A percentile compares a stretch with the other conserved stretches of the same genome.
Evolutionary conservation across 2,888 invertebrate species (phyloP).

Genomic region (Nowickia ferox): DNA sequence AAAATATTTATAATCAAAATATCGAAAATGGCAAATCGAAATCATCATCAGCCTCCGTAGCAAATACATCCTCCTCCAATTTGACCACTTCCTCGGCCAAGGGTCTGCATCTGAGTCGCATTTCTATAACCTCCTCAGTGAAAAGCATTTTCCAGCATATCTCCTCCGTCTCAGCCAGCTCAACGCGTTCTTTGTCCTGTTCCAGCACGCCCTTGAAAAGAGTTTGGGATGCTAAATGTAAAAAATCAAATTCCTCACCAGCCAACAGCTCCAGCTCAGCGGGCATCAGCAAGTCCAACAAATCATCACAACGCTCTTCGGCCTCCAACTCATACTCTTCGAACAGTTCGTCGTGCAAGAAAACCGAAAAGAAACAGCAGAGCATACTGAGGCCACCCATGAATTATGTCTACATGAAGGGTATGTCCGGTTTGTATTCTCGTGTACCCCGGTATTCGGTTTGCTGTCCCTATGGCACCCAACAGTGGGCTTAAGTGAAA

Average conservation of each 20-base stretch:
- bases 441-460: conserved; percentile 87
- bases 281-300: conserved; percentile 31
- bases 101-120: conserved; percentile 80
- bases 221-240: conserved; percentile 70
- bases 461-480: conserved; percentile 80
- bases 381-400: conserved; percentile 91
- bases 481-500: conserved; percentile 77
- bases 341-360: conserved; percentile 68
- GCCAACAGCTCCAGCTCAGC: conserved; percentile 26
- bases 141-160: conserved; percentile 88
- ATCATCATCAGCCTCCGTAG: conserved; percentile 58
- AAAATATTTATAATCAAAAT: conserved; percentile 61
- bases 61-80: conserved; percentile 44
- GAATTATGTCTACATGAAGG: conserved; percentile 91
- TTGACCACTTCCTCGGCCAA: conserved; percentile 73
- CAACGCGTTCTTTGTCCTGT: conserved; percentile 87
- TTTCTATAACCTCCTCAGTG: conserved; percentile 85
- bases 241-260: conserved; percentile 62
- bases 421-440: conserved; percentile 91
- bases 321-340: conserved; percentile 68
- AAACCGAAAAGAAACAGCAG: conserved; percentile 84
- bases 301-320: conserved; percentile 44
- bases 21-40: conserved; percentile 44
- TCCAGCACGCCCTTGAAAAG: conserved; percentile 83
- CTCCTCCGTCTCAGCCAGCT: conserved; percentile 84